Percentiles rank a stretch among this genome's conserved stretches.
Conservation (phyloP, 2,113 vertebrate species). For the Chlorocebus sabaeus region DNA sequence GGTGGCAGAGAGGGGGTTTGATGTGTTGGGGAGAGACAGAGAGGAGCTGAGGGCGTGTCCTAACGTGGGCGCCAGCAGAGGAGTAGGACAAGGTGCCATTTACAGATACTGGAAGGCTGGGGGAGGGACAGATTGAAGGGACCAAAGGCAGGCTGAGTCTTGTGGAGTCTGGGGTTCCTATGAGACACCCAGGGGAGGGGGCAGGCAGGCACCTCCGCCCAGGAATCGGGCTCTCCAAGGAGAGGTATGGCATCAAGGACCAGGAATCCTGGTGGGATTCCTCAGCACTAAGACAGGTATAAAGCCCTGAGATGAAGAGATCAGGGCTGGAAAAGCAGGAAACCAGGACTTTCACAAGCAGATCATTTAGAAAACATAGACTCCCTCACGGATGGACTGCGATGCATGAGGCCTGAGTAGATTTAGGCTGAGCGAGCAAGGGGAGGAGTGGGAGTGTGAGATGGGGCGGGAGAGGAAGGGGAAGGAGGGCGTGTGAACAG, state of each 20-base stretch:
- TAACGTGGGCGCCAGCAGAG: no score
- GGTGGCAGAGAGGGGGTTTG: neutral
- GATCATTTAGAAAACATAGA: no score
- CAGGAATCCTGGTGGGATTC: neutral
- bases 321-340: neutral
- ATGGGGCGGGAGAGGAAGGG: neutral
- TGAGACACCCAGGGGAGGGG: neutral
- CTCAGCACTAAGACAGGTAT: neutral
- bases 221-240: neutral
- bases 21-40: neutral
- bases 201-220: accelerated
- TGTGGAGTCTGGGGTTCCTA: no score
- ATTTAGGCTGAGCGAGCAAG: neutral
- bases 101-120: no score
- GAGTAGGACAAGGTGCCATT: accelerated
- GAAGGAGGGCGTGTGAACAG: neutral
- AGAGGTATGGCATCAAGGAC: neutral
- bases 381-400: no score
- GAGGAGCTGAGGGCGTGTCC: no score
- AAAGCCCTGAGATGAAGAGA: no score
- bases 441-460: no score
- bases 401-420: accelerated
- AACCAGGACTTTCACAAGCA: neutral
- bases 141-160: neutral
- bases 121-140: accelerated